Evolutionary conservation across 2,797 vertebrate species (phyloP).

Genomic region (Hypotaenidia philippensis): DNA sequence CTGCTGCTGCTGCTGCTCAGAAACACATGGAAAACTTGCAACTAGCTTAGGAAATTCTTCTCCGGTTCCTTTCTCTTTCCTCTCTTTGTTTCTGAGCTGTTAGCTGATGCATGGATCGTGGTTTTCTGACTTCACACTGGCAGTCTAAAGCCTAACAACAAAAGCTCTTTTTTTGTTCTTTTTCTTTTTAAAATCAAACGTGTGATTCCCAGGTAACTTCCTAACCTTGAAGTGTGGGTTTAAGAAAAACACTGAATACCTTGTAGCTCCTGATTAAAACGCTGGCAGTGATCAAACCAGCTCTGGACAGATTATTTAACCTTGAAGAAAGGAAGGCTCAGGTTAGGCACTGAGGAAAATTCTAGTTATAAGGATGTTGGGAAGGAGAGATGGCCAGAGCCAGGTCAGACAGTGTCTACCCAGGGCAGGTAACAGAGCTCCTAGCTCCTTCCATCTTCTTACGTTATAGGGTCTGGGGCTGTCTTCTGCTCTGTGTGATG

Average conservation of each 20-base stretch:
- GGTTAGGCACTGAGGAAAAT: not conserved
- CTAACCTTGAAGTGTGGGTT: not conserved
- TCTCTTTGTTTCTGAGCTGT: not conserved
- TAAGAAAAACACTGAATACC: not conserved
- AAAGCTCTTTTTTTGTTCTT: not conserved
- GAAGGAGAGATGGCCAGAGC: not conserved
- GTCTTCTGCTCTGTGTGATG: not conserved
- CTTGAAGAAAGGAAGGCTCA: not conserved
- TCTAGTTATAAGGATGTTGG: not conserved
- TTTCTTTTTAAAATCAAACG: not conserved
- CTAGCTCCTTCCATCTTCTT: not conserved
- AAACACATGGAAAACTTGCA: not conserved
- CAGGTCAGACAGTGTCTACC: not conserved
- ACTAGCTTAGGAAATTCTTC: not conserved
- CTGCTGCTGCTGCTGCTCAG: not conserved
- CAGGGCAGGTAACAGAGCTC: not conserved
- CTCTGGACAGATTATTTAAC: not conserved
- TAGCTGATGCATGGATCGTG: not conserved
- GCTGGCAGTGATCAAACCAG: not conserved
- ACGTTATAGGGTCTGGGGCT: accelerated
- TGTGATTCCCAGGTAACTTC: not conserved
- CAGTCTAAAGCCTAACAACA: not conserved
- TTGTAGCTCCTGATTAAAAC: not conserved
- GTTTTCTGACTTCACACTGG: not conserved
- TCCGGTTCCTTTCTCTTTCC: not conserved